Percentiles rank a stretch among this genome's conserved stretches.
Evolutionary conservation across 2,797 vertebrate genomes (phyloP).

Genomic region (Mormyrops attenuatus): DNA sequence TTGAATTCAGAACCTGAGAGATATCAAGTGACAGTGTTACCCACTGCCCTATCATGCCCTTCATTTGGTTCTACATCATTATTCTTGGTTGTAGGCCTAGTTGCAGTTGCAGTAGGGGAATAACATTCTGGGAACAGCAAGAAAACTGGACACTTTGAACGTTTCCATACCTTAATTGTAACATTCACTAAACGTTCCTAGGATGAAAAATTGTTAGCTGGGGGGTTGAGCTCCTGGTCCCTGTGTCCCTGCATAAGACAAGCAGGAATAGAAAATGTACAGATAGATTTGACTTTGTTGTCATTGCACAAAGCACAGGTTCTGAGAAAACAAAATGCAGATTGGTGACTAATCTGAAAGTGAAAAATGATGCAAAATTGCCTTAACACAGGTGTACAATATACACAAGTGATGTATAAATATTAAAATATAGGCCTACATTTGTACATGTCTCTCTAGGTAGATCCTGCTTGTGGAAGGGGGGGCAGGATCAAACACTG

Average conservation of each 20-base stretch:
- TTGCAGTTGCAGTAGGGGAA: neutral
- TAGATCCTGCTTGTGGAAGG: neutral
- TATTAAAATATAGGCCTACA: neutral
- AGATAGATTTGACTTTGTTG: neutral
- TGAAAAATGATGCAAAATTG: neutral
- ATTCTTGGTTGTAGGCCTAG: neutral
- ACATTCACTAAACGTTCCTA: neutral
- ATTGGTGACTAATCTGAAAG: neutral
- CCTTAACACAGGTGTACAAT: neutral
- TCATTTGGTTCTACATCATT: neutral
- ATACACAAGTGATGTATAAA: neutral
- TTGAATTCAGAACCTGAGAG: neutral
- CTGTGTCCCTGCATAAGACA: neutral
- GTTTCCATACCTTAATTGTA: neutral
- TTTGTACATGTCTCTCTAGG: neutral
- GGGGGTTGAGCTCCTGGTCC: neutral
- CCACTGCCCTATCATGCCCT: neutral
- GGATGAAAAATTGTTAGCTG: neutral
- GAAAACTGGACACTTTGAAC: neutral
- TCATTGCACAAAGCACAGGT: neutral
- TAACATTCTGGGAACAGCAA: neutral
- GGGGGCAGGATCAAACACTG: neutral
- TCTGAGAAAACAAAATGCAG: neutral
- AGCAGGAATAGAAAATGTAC: neutral
- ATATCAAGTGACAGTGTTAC: neutral